Evolutionary conservation across 2,113 vertebrate species (phyloP), one percentile per base, ranked within the genome.

Genomic region (Cottus gobio): DNA sequence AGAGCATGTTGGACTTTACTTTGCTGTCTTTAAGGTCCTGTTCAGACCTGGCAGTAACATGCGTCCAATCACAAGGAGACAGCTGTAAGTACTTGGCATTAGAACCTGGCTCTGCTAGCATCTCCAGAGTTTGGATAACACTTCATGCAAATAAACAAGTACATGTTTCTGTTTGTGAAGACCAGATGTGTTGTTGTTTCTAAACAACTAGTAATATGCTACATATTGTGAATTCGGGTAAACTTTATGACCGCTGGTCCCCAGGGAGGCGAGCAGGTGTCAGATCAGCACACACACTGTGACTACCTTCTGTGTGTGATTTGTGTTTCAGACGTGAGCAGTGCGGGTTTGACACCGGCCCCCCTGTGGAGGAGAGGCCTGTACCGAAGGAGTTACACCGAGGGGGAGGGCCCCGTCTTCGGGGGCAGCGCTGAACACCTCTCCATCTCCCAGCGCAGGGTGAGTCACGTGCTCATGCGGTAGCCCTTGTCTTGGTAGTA

Each of bases 311-410:
- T 69, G 22, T 76, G 18, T 84, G 42, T 75, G 52, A 18, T 80
- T 28, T 65, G 13, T 16, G 20, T 82, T 89, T 60, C 92, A 97
- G 96, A 93, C 77, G 46, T 46, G 30, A 89, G 86, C 48, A 15
- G 0, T 0, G 93, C 94, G 36, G 85, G 82, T 44, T 87, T 79
- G 57, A 56, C 62, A 4, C 54, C 1, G 0, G 58, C 82, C 50
- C 72, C 85, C 0, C 83, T 90, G 26, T 90, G 95, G 88, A 93
- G 92, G 86, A 95, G 93, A 80, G 80, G 84, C 0, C 84, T 93
- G 36, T 95, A 93, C 83, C 93, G 89, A 79, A 90, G 91, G 84
- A 96, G 93, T 77, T 95, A 90, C 86, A 90, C 93, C 4, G 95
- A 96, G 82, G 96, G 94, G 52, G 95, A 94, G 48, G 83, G 64